phyloP scores from a whole-genome alignment of 2,113 vertebrate species.

The Zapus hudsonius region DNA sequence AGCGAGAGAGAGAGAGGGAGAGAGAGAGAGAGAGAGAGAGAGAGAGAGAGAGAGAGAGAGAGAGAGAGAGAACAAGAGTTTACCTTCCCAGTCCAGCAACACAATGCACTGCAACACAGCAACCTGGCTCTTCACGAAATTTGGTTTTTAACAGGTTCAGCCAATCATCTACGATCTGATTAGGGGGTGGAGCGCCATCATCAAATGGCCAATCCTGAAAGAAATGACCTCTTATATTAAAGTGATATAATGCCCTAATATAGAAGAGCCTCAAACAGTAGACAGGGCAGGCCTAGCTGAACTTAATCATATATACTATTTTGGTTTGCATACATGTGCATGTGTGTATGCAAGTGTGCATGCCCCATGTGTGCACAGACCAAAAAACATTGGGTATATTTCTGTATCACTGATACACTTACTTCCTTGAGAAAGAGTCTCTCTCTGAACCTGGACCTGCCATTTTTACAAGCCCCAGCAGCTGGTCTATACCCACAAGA shows the following conservation, averaged over 20 bases:
- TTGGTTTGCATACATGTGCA: background rate
- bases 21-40: no score
- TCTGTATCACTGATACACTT: no score
- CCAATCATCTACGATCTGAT: constrained; percentile 98
- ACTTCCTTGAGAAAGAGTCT: no score
- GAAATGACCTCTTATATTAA: constrained; percentile 40
- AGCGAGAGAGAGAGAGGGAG: no score
- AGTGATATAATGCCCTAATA: constrained; percentile 10
- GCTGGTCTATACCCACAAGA: no score
- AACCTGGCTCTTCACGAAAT: constrained; percentile 96
- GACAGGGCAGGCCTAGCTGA: background rate
- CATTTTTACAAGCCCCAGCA: no score
- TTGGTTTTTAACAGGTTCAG: constrained; percentile 96
- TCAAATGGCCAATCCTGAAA: constrained; percentile 98
- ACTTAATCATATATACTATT: background rate
- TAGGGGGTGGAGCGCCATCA: constrained; percentile 96
- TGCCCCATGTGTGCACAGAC: no score
- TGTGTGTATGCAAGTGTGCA: no score
- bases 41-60: no score
- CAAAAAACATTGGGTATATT: no score
- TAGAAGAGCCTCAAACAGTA: background rate
- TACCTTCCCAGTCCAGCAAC: constrained; percentile 97
- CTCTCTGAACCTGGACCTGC: no score
- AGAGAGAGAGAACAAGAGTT: no score
- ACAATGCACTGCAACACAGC: constrained; percentile 98